A percentile compares a stretch with the other conserved stretches of the same genome.
Conservation (phyloP, 1,140 invertebrate species). For the Maconellicoccus hirsutus region DNA sequence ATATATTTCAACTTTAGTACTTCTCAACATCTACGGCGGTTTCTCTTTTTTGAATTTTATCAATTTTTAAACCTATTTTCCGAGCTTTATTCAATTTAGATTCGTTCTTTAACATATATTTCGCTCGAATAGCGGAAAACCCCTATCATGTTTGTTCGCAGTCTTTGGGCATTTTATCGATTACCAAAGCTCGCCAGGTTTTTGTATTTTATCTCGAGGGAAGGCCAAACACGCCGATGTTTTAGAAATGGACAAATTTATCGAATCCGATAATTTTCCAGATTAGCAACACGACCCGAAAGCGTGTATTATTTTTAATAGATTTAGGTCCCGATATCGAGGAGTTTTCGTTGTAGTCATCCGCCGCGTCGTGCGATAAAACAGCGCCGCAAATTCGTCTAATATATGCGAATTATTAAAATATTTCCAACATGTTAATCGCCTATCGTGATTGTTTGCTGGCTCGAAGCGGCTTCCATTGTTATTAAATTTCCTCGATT, state of each 20-base stretch:
- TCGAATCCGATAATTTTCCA: not conserved
- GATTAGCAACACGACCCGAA: too few species aligned
- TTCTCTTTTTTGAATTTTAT: not conserved
- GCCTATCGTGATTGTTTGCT: too few species aligned
- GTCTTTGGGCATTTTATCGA: not conserved
- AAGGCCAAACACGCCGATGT: not conserved
- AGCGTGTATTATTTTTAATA: too few species aligned
- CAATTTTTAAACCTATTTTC: not conserved
- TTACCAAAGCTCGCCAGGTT: not conserved
- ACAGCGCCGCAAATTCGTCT: too few species aligned
- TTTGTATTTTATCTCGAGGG: not conserved
- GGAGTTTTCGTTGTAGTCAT: too few species aligned
- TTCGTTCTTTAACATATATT: not conserved
- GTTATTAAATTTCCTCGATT: too few species aligned
- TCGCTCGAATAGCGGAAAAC: not conserved
- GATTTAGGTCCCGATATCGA: too few species aligned
- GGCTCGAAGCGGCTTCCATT: too few species aligned
- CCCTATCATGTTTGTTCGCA: not conserved
- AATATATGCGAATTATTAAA: too few species aligned
- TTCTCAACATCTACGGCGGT: not conserved
- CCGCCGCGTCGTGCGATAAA: too few species aligned
- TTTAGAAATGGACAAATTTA: not conserved
- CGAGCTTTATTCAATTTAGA: not conserved
- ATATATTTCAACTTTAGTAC: slow-evolving; percentile 1
- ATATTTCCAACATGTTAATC: too few species aligned